A percentile compares a stretch with the other conserved stretches of the same genome.
These are phyloP conservation scores for Limnephilus lunatus DNA, from an alignment of 2,888 invertebrate species.

Conservation along the genomic window DNA sequence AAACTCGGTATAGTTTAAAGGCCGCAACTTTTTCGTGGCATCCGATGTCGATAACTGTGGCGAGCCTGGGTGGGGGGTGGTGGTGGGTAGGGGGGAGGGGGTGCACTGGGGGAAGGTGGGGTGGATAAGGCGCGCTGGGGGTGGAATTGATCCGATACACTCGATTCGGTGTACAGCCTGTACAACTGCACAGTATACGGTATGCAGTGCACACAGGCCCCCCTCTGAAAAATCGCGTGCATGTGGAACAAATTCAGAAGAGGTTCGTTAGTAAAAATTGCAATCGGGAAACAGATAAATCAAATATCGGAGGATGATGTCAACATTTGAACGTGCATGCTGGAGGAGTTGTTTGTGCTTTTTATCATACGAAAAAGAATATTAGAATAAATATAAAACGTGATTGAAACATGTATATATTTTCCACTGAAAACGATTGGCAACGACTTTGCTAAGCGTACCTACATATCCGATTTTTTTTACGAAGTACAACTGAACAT, in stretches of 20 bases:
- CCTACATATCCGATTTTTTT: background rate
- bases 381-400: background rate
- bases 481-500: background rate
- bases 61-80: constrained; percentile 25
- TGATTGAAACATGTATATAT: background rate
- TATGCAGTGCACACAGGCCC: background rate
- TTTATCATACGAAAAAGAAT: background rate
- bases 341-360: background rate
- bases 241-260: constrained; percentile 53
- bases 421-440: background rate
- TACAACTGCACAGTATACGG: background rate
- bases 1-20: constrained; percentile 58
- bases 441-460: background rate
- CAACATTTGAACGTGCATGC: constrained; percentile 20
- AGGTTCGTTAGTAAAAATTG: constrained; percentile 59
- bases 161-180: constrained; percentile 52
- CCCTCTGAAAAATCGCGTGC: constrained; percentile 61
- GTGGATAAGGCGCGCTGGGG: constrained; percentile 61
- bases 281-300: constrained; percentile 39
- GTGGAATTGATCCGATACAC: constrained; percentile 67
- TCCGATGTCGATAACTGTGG: constrained; percentile 64
- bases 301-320: constrained; percentile 39
- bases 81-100: constrained; percentile 15
- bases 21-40: constrained; percentile 63
- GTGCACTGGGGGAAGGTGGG: constrained; percentile 63